Evolutionary conservation across 2,888 invertebrate species (phyloP), one percentile per base, ranked within the genome.

Genomic region (Tromatobia lineatoria): DNA sequence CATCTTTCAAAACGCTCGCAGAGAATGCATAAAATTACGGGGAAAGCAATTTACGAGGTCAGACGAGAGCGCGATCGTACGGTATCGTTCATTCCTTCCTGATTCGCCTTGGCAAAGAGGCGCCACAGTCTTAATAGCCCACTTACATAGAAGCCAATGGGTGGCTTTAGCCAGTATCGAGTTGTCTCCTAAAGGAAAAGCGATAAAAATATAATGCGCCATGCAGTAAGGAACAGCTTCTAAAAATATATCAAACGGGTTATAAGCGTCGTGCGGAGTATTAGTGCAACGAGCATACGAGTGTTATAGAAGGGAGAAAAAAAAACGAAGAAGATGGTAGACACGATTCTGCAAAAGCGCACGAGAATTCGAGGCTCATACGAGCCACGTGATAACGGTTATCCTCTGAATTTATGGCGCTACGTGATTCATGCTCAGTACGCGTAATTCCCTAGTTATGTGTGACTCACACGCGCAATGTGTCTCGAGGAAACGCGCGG

Each of bases 401-500:
- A 71, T 77, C 66, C 66, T 38, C 64, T 42, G 23, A 50, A 73
- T 77, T 59, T 77, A 77, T 77, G 66, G 66, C 18, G 47, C 57
- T 10, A 59, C 73, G 77, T 67, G 82, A 77, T 54, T 73, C 70
- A 52, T 34, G 70, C 29, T 64, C n/a, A 10, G 54, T 80, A 83
- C 85, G 87, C 85, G 86, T 90, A 89, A 90, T 90, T 89, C 86
- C 86, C 88, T 86, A 86, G 87, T 88, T 88, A 87, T 80, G 86
- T 84, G 78, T 81, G 84, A 85, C 80, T 69, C 45, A 45, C 57
- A 29, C 1, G 38, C 18, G 18, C n/a, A n/a, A n/a, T 34, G 67
- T 57, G 59, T 69, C 69, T 59, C 59, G 73, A 13, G n/a, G 38
- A 54, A 61, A 18, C 10, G 61, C 10, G 61, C n/a, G 38, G 18